Evolutionary conservation across 2,888 invertebrate species (phyloP), one percentile per base, ranked within the genome.

Genomic region (Callimorpha dominula): DNA sequence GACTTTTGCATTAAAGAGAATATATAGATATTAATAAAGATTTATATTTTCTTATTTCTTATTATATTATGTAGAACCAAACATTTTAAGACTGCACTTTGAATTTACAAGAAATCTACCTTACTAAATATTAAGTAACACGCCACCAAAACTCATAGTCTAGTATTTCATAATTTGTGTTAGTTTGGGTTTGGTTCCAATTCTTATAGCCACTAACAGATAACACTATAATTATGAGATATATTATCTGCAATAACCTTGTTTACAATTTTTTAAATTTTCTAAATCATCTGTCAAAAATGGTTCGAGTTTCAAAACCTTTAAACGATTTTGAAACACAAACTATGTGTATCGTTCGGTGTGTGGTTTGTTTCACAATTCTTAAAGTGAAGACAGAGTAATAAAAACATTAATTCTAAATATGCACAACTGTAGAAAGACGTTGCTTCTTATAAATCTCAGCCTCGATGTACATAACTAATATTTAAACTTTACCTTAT

Each of bases 371-470:
- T 60, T 60, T 60, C 60, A 60, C 60, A 60, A 60, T 60, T 14
- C 31, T 31, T 57, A 60, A 60, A 31, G 31, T 31, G 12, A 60
- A 60, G 60, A 42, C 17, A 75, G 69, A 79, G 17, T 50, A 79
- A 57, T 31, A 14, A 69, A 64, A 77, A 72, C 67, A 68, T 66
- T 2, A n/a, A 63, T 40, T 14, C 15, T 63, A 68, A 60, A 11
- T n/a, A 31, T 60, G 15, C 20, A 49, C 20, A 49, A 65, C 7
- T 49, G 31, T 49, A 49, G 15, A 52, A 31, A 31, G 14, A 60
- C 31, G 60, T 60, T 60, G 6, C 31, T 31, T 57, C 57, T 20
- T 20, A 60, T 12, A 14, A 31, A 31, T 60, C 31, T 60, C 3
- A 46, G 9, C 43, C 43, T 4, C 43, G 43, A 46, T 46, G 43